Percentiles rank a stretch among this genome's conserved stretches.
These are phyloP conservation scores for Drosophila heteroneura DNA, from an alignment of 2,888 invertebrate genomes.

Conservation along the genomic window DNA sequence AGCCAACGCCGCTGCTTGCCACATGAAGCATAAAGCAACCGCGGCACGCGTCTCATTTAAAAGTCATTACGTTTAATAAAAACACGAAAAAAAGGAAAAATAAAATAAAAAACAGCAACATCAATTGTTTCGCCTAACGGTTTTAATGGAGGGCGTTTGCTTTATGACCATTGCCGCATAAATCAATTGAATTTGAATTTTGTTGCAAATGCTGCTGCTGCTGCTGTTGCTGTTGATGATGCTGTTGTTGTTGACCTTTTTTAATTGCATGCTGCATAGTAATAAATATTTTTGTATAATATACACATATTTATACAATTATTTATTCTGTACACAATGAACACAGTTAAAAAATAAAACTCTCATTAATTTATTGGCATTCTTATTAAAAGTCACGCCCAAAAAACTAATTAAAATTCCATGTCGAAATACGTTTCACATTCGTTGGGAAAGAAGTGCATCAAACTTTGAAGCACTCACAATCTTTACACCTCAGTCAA, in stretches of 20 bases:
- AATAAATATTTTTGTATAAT: constrained; percentile 52
- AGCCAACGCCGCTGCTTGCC: constrained; percentile 28
- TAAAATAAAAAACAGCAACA: constrained; percentile 19
- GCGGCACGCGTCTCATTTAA: constrained; percentile 76
- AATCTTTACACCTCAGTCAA: neutral
- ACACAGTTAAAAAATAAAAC: constrained; percentile 35
- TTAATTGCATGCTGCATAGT: constrained; percentile 67
- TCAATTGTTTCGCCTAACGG: constrained; percentile 57
- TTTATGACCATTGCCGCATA: constrained; percentile 65
- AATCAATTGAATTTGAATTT: constrained; percentile 68
- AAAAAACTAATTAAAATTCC: constrained; percentile 1
- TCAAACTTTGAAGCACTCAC: neutral
- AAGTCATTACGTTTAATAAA: constrained; percentile 75
- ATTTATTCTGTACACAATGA: constrained; percentile 37
- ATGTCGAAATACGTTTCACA: neutral
- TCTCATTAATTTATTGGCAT: constrained; percentile 40
- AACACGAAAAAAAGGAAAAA: constrained; percentile 21
- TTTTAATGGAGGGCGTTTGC: constrained; percentile 52
- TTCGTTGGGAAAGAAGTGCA: neutral
- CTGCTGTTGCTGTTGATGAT: constrained; percentile 6
- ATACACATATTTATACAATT: constrained; percentile 34
- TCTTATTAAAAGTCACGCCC: neutral
- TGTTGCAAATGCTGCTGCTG: constrained; percentile 7
- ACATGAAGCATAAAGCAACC: constrained; percentile 32
- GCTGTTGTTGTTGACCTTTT: constrained; percentile 28